Evolutionary conservation across 2,113 vertebrate species (phyloP), one percentile per base, ranked within the genome.

Genomic region (Anseranas semipalmata): DNA sequence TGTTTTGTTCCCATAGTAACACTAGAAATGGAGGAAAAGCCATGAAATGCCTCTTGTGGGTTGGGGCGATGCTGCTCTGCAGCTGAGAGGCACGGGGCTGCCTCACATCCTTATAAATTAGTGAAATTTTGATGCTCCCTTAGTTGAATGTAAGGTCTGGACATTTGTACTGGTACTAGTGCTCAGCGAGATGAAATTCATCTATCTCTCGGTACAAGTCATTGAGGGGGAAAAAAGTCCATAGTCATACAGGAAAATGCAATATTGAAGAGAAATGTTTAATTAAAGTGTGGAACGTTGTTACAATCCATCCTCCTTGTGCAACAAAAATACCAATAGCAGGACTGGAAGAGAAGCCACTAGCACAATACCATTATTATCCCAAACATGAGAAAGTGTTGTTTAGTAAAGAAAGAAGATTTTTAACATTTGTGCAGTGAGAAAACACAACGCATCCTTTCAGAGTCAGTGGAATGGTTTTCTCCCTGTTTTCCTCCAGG

Each of bases 1-100:
- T 2, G 4, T 15, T 91, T 48, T 17, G 94, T 97, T 96, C 95
- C 96, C 94, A 97, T 96, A 95, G 96, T 85, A 96, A 97, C 95
- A 39, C 0, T 0, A 43, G 93, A 16, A 71, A 37, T 14, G 87
- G 87, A 96, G 84, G 77, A 94, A n/a, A 88, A 67, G 86, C 73
- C 93, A 77, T 46, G 68, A 84, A 72, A 46, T 71, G 46, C 58
- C 66, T 87, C 73, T 35, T 2, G 2, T 24, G 55, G 73, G 70
- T 7, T 65, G 74, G 58, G 70, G 39, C 53, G 8, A 0, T n/a
- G 32, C 45, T 0, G 1, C 56, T 67, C 77, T 87, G 89, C 80
- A 71, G 60, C 85, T 17, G n/a, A 76, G 68, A 66, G 48, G 79
- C 60, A 50, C 0, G 0, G 59, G 32, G 28, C 32, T 92, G 68